Evolutionary conservation across 1,140 invertebrate genomes (phyloP).

Genomic region (Lamellibrachia luymesi): DNA sequence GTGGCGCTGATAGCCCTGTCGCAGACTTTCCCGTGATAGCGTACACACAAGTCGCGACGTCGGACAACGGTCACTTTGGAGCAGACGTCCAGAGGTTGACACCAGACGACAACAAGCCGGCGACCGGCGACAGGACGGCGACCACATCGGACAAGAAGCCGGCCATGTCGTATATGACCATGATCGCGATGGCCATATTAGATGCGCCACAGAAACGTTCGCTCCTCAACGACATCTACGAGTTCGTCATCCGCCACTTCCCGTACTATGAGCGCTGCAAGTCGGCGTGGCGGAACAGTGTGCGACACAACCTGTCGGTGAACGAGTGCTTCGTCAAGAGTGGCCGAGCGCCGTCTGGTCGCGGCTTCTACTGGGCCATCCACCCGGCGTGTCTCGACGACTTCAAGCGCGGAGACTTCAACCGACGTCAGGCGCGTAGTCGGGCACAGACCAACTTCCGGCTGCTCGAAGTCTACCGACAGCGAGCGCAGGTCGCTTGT

Average conservation of each 20-base stretch:
- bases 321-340: constrained; percentile 98
- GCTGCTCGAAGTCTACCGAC: neutral
- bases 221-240: constrained; percentile 46
- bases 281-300: constrained; percentile 53
- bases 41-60: neutral
- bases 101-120: neutral
- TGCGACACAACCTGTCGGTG: constrained; percentile 77
- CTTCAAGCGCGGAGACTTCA: constrained; percentile 89
- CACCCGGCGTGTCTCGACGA: constrained; percentile 94
- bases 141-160: constrained; percentile 14
- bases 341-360: constrained; percentile 61
- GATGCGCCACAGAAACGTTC: constrained; percentile 58
- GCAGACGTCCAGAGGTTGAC: neutral
- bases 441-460: neutral
- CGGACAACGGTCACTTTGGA: too few relatives aligned
- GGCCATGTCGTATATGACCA: constrained; percentile 70
- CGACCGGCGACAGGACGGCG: neutral
- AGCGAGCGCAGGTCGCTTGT: neutral
- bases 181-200: constrained; percentile 91
- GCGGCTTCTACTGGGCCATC: constrained; percentile 79
- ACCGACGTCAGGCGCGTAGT: constrained; percentile 7
- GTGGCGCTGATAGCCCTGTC: neutral
- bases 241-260: constrained; percentile 58
- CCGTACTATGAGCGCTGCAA: constrained; percentile 76
- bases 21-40: neutral